Evolutionary conservation across 2,113 vertebrate species (phyloP).

Genomic region (Etheostoma cragini): DNA sequence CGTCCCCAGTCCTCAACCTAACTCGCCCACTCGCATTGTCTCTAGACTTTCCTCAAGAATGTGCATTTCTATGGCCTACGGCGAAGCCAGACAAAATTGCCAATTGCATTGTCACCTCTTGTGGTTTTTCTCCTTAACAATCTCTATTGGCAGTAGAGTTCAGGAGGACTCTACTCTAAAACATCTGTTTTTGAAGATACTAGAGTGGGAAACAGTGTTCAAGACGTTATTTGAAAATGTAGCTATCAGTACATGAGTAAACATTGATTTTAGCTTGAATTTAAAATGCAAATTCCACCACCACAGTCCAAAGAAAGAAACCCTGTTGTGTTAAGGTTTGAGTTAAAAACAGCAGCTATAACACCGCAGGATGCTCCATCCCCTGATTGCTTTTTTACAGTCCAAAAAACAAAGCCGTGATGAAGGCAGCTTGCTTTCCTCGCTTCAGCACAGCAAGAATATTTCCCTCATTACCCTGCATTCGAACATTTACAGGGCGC

Average conservation of each 20-base stretch:
- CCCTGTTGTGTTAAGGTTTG: conserved; percentile 31
- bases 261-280: conserved; percentile 30
- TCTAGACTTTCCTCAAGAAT: conserved; percentile 81
- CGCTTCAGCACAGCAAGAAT: conserved; percentile 54
- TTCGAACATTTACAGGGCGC: conserved; percentile 69
- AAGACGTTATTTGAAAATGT: conserved; percentile 2
- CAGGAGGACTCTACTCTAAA: conserved; percentile 49
- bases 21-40: conserved; percentile 78
- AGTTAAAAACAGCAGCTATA: conserved; percentile 49
- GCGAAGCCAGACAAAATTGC: conserved; percentile 70
- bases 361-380: conserved; percentile 40
- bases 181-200: conserved; percentile 47
- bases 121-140: conserved; percentile 66
- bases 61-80: conserved; percentile 74
- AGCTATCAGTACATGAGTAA: conserved; percentile 7
- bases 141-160: conserved; percentile 53
- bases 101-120: conserved; percentile 78
- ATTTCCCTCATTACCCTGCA: conserved; percentile 69
- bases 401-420: conserved; percentile 56
- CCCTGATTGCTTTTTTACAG: conserved; percentile 62
- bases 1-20: conserved; percentile 66
- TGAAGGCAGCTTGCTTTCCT: conserved; percentile 65
- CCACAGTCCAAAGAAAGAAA: conserved; percentile 27
- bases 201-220: not conserved
- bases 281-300: conserved; percentile 23